These are phyloP conservation scores for Limnephilus rhombicus DNA, from an alignment of 2,888 invertebrate genomes.

Conservation along the genomic window DNA sequence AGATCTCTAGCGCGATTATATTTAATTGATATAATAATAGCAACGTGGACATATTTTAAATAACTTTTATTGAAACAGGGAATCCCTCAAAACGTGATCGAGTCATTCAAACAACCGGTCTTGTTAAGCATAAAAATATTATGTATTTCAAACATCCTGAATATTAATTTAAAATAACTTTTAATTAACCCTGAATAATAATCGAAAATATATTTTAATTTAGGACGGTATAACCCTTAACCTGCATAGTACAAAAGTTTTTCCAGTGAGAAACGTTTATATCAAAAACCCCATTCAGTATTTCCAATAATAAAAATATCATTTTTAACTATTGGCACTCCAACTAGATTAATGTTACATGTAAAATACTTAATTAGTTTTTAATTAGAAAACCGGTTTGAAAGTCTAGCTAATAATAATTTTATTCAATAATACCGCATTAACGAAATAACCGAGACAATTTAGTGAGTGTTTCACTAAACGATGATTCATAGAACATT, in stretches of 20 bases:
- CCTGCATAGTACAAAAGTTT: neutral
- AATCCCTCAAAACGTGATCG: neutral
- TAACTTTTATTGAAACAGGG: neutral
- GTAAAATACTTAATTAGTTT: neutral
- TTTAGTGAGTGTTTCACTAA: neutral
- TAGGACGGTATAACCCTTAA: neutral
- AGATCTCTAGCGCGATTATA: neutral
- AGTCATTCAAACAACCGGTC: neutral
- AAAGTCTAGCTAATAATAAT: neutral
- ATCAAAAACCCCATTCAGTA: neutral
- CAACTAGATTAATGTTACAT: neutral
- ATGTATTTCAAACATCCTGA: neutral
- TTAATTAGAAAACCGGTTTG: neutral
- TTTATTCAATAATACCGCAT: neutral
- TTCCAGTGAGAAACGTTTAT: neutral
- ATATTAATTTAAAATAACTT: neutral
- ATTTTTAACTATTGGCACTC: neutral
- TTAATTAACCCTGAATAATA: too few species aligned
- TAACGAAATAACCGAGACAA: neutral
- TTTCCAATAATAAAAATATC: neutral
- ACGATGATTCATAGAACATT: slow-evolving; percentile 14
- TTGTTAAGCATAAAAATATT: neutral
- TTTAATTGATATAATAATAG: neutral
- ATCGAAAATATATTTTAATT: neutral
- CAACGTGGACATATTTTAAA: neutral